These are phyloP conservation scores for Connochaetes taurinus DNA, from an alignment of 2,113 vertebrate genomes.

Conservation along the genomic window DNA sequence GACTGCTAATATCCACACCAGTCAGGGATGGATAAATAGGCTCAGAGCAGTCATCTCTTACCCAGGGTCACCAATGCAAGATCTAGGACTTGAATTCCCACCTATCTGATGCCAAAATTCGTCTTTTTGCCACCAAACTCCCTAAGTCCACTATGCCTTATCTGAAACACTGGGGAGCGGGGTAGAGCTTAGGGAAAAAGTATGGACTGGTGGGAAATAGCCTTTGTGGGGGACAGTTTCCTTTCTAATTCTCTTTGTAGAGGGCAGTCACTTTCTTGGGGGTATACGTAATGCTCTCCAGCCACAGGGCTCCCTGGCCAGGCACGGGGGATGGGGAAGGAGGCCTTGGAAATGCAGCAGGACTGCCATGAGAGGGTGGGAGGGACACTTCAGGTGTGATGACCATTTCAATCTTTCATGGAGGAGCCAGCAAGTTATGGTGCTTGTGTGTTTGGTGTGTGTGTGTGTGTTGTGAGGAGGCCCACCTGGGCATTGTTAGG, in stretches of 20 bases:
- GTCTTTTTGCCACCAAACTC: background rate
- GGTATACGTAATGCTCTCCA: background rate
- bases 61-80: background rate
- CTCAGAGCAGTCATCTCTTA: background rate
- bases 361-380: background rate
- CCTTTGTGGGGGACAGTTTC: background rate
- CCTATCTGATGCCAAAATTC: background rate
- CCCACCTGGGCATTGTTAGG: background rate
- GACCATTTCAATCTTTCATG: background rate
- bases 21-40: background rate
- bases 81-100: background rate
- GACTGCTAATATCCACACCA: too few relatives aligned
- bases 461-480: background rate
- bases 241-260: background rate
- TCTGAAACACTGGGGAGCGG: background rate
- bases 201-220: background rate
- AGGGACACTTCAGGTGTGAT: background rate
- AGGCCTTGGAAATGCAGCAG: background rate
- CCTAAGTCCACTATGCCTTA: constrained; percentile 25
- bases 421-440: background rate
- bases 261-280: background rate
- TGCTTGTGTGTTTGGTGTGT: background rate
- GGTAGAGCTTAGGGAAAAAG: background rate
- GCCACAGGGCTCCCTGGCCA: background rate
- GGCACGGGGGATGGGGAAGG: background rate